Conservation (phyloP, 2,888 invertebrate species). For the Andrena marginata region DNA sequence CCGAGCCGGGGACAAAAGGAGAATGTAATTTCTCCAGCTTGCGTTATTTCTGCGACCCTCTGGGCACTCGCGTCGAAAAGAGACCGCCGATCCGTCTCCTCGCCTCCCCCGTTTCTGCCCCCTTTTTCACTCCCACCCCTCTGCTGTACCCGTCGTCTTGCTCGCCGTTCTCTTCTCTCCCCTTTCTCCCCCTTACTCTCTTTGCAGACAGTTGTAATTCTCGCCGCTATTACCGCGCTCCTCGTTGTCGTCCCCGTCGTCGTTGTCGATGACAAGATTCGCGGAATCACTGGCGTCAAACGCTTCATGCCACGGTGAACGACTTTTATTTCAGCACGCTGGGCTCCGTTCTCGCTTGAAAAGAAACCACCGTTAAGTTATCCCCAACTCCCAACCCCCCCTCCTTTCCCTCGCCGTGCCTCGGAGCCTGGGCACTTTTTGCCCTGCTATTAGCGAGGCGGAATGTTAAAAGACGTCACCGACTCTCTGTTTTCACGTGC, state of each 20-base stretch:
- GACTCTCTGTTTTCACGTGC: neutral
- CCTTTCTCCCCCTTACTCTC: neutral
- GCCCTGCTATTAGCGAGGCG: slow-evolving; percentile 1
- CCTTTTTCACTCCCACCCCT: neutral
- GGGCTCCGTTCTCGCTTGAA: neutral
- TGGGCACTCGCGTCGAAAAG: slow-evolving; percentile 59
- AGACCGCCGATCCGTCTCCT: slow-evolving; percentile 35
- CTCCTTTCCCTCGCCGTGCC: neutral
- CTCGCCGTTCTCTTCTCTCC: neutral
- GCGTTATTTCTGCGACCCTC: slow-evolving; percentile 72
- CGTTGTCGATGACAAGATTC: slow-evolving; percentile 62
- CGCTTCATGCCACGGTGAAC: slow-evolving; percentile 36
- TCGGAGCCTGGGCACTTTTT: slow-evolving; percentile 26
- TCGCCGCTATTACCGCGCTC: slow-evolving; percentile 53
- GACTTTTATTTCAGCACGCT: slow-evolving; percentile 45
- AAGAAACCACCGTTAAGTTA: slow-evolving; percentile 13
- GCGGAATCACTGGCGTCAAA: slow-evolving; percentile 59
- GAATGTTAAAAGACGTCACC: slow-evolving; percentile 12
- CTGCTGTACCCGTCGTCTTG: neutral
- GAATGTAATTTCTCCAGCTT: slow-evolving; percentile 73
- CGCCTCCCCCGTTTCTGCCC: neutral
- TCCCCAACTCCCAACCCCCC: neutral
- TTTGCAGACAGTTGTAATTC: slow-evolving; percentile 50
- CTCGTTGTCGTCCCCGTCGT: slow-evolving; percentile 15
- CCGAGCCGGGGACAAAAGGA: slow-evolving; percentile 70